Percentiles rank a stretch among this genome's conserved stretches.
These are phyloP conservation scores for Stramonita haemastoma DNA, from an alignment of 2,888 invertebrate genomes.

Conservation along the genomic window DNA sequence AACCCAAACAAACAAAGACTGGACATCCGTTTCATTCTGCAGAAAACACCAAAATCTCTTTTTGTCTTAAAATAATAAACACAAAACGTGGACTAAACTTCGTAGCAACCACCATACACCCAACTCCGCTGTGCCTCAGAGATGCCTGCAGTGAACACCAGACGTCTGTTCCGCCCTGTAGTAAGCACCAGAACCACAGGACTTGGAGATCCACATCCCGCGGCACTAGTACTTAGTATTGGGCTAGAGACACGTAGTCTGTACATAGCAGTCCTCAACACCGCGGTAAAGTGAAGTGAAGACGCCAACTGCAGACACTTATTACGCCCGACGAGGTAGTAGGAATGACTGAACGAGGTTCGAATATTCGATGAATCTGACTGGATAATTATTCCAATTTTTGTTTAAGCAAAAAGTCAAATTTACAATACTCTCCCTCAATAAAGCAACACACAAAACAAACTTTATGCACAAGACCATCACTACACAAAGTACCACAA, in stretches of 20 bases:
- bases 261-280: no score
- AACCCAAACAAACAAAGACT: not conserved
- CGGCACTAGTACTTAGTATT: conserved; percentile 36
- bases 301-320: no score
- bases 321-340: no score
- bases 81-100: not conserved
- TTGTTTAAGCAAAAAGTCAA: no score
- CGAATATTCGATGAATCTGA: no score
- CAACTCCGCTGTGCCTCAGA: not conserved
- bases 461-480: no score
- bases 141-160: not conserved
- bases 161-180: conserved; percentile 25
- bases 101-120: not conserved
- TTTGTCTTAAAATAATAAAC: not conserved
- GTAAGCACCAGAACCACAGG: conserved; percentile 35
- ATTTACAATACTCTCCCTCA: no score
- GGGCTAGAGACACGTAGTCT: not conserved
- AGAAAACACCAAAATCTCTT: not conserved
- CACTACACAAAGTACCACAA: no score
- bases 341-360: no score
- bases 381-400: no score
- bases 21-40: not conserved
- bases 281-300: no score
- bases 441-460: no score
- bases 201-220: not conserved